Percentiles rank a stretch among this genome's conserved stretches.
Conservation (phyloP, 2,113 vertebrate species). For the Megaceryle maxima region DNA sequence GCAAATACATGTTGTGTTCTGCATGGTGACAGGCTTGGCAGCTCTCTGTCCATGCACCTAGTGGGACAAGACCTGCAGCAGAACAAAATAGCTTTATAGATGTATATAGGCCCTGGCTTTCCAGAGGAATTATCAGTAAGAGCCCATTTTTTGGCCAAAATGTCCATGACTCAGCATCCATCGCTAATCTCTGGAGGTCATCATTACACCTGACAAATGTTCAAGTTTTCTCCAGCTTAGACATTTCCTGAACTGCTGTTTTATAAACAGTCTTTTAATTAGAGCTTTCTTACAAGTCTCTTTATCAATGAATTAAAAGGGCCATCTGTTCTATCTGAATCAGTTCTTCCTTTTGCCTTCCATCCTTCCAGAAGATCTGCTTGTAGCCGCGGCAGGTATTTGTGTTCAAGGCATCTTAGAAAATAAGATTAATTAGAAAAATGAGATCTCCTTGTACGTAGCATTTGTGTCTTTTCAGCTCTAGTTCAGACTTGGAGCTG, state of each 20-base stretch:
- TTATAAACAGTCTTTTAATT: not conserved
- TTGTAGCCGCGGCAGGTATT: not conserved
- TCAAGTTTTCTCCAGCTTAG: not conserved
- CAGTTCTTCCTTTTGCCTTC: not conserved
- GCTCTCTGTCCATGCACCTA: not conserved
- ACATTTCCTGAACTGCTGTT: not conserved
- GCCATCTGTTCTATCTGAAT: not conserved
- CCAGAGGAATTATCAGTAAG: not conserved
- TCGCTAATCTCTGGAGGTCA: not conserved
- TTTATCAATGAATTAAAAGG: not conserved
- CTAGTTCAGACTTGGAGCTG: not conserved
- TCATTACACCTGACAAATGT: not conserved
- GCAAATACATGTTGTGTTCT: not conserved
- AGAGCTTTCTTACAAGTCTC: not conserved
- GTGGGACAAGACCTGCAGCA: not conserved
- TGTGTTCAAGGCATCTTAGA: not conserved
- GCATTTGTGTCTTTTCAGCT: not conserved
- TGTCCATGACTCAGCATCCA: not conserved
- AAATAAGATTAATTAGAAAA: not conserved
- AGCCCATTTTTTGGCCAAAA: not conserved
- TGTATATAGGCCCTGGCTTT: not conserved
- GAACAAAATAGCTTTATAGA: not conserved
- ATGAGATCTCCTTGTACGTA: not conserved
- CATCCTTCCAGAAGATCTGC: not conserved
- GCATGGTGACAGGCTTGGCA: not conserved